Evolutionary conservation across 1,140 invertebrate species (phyloP), one percentile per base, ranked within the genome.

Genomic region (Polypedilum pembai): DNA sequence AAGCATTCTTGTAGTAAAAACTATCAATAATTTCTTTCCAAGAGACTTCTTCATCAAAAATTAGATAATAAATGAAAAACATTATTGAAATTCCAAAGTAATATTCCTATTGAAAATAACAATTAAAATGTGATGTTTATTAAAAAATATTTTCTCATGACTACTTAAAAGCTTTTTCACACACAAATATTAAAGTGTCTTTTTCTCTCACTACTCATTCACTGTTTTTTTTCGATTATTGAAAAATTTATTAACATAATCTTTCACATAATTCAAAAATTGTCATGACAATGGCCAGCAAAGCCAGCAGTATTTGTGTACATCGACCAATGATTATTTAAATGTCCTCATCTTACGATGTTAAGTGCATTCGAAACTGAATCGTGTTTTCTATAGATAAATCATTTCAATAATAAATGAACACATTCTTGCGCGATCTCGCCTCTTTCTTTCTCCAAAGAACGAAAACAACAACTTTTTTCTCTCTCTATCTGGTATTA

Each of bases 341-440:
- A 20, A 69, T 69, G 8, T 20, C 17, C 65, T 20, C 45, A 20
- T 18, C 65, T 69, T 21, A 20, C 3, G 17, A 8, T 69, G 15
- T 69, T 69, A 20, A 21, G 17, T 69, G 65, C 65, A 69, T 20
- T 69, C 10, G 12, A 69, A 69, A 56, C 10, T 56, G n/a, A 56
- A 69, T 21, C 65, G 20, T 69, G 65, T 69, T 69, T 69, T 69
- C 65, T 69, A 69, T 21, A 69, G 18, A 69, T 69, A 69, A 69
- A 69, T 69, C 65, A 69, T 69, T 69, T 69, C 17, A n/a, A 69
- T 69, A 33, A 33, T 8, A 8, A 18, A 56, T 56, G 45, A 18
- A 21, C 65, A 69, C 17, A 69, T 21, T 20, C 17, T 69, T 3
- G 20, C 65, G 17, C 65, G 17, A 18, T 20, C 17, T 69, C 8